Evolutionary conservation across 2,888 invertebrate genomes (phyloP), one percentile per base, ranked within the genome.

Genomic region (Chironomus riparius): DNA sequence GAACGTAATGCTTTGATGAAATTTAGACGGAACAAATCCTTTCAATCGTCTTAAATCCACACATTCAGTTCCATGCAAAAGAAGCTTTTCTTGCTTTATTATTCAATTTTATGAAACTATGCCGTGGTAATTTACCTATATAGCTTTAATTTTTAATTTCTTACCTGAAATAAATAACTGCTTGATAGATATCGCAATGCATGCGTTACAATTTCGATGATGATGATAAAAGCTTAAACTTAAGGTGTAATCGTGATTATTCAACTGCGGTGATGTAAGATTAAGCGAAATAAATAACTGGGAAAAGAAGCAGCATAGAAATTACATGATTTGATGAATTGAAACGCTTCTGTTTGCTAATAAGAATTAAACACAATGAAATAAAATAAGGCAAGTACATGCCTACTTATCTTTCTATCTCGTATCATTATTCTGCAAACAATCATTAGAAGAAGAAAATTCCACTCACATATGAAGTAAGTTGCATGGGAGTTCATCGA

Each of bases 1-100:
- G 56, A 15, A 56, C 21, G 24, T 65, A 13, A 65, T 65, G 65
- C 65, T 65, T 65, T 65, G 65, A 65, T 65, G 18, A 24, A 65
- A 65, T 65, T 65, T 65, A 65, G 21, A 65, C 21, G 65, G 65
- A 65, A 65, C 65, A 22, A 65, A 65, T 65, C 24, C 65, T 24
- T 56, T 56, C 56, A n/a, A 18, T 56, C n/a, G 18, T 65, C 65
- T 65, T 21, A 18, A 38, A 38, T 38, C 38, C 38, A 38, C 38
- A 38, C 38, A 38, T 38, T 38, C 38, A 38, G 38, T 38, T 38
- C 38, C 38, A 38, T 38, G 38, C 38, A 38, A 38, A 38, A 38
- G 38, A 38, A 38, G 38, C 38, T 38, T 38, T 38, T 38, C 38
- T 38, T 38, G 38, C 38, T 38, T 38, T 38, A 38, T 38, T 38